Conservation (phyloP, 2,888 invertebrate genomes). For the Epiblema foenella region DNA sequence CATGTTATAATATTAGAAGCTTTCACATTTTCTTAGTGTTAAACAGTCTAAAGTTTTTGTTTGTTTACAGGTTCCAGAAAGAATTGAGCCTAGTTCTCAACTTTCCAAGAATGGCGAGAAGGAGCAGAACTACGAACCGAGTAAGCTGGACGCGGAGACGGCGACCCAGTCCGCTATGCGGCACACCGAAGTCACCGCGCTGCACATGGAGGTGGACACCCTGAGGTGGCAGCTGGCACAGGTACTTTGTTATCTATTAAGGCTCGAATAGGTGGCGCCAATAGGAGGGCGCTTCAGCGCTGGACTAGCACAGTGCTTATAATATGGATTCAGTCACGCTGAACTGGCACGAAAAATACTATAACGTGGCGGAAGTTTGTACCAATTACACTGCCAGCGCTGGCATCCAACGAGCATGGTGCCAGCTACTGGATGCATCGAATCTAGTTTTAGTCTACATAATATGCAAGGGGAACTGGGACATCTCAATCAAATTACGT, state of each 20-base stretch:
- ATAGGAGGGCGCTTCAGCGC: no score
- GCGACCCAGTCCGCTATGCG: slow-evolving; percentile 59
- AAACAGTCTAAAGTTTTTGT: neutral
- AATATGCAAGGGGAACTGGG: no score
- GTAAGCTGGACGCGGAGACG: slow-evolving; percentile 60
- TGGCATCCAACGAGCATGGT: no score
- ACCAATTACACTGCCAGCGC: no score
- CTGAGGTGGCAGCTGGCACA: slow-evolving; percentile 90
- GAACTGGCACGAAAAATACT: no score
- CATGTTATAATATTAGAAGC: neutral
- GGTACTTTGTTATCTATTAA: slow-evolving; percentile 71
- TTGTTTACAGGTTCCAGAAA: slow-evolving; percentile 69
- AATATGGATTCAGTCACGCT: no score
- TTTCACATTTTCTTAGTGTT: neutral
- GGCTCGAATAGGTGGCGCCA: no score
- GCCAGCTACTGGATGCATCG: no score
- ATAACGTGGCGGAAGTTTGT: no score
- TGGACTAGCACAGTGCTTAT: no score
- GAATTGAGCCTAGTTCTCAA: slow-evolving; percentile 70
- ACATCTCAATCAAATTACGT: neutral
- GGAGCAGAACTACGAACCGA: slow-evolving; percentile 64
- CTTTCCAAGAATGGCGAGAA: slow-evolving; percentile 64
- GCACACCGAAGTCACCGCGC: slow-evolving; percentile 75
- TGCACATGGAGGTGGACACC: slow-evolving; percentile 88
- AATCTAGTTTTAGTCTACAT: no score